Evolutionary conservation across 2,113 vertebrate species (phyloP), one percentile per base, ranked within the genome.

Genomic region (Melanocharis versteri): DNA sequence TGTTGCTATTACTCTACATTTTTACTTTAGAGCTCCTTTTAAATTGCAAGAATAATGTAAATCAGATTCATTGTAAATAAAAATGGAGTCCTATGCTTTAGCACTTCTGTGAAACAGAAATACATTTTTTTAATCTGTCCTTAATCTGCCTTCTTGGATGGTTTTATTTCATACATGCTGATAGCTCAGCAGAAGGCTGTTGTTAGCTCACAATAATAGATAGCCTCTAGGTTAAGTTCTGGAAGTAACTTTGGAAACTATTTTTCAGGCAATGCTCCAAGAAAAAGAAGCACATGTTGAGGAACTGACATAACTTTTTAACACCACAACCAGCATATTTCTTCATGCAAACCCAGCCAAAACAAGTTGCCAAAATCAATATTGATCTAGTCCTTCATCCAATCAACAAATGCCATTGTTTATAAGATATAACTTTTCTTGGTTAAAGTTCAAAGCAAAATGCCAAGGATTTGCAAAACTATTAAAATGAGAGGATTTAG

Each of bases 391-490:
- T 96, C 95, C 96, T 97, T 97, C 97, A 97, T 97, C 98, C 98
- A 98, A 99, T 99, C 99, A 99, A 99, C 99, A 99, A 98, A 98
- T 98, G 97, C 98, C 98, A 98, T 99, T 99, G 99, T 99, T 99
- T 99, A 99, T 98, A 98, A 98, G 98, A 98, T 98, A 97, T 97
- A 98, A 98, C 99, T 99, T 98, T 99, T 99, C 98, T 99, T 99
- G 99, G 99, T 99, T 97, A 89, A 96, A 96, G 97, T 99, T 99
- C 99, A 99, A 99, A 99, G 99, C 97, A 98, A 96, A 98, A 97
- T 83, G 97, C 98, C 96, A 98, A 98, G 97, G 97, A 98, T 98
- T 98, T 98, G 97, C 80, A 97, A 98, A 98, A 97, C 94, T 97
- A 97, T 98, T 98, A 97, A 98, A 98, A 98, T 92, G 94, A 98